Base-by-base conservation (phyloP, 1,140 invertebrate genomes). In the Penaeus indicus region DNA sequence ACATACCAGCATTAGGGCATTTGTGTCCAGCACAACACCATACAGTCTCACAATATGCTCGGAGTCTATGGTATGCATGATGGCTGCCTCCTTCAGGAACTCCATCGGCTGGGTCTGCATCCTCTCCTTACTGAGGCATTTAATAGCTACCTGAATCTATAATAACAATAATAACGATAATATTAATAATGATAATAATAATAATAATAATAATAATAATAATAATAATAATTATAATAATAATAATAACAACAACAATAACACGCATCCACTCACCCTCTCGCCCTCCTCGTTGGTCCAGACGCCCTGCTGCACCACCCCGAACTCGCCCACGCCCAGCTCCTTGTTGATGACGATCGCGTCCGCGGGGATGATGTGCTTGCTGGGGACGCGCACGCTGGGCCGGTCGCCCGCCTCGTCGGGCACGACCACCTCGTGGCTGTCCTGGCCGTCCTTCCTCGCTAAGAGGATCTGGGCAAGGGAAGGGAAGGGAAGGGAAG, bases 21-120 rank as follows among this genome's bases (percentile, higher is more conserved):
- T 96, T n/a, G 97, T 96, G 91, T 98, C 97, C 54, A 99, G 93
- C 8, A 99, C 98, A 64, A 99, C 98, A 0, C 98, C 98, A 93
- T 98, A 99, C n/a, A 99, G 93, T 27, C 97, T 94, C 0, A 99
- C 98, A 91, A 99, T 98, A 92, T 98, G 97, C 91, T 98, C 97
- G 92, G 99, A 98, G 92, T 99, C 97, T 91, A 99, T 98, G 78
- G 96, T 96, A 92, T 99, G 98, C 98, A 99, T 99, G 69, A 99
- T 98, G 8, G 97, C 97, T 2, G 98, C 99, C 93, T 99, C 99
- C 93, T 99, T 99, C 25, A 99, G 93, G 93, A 99, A 99, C 92
- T 99, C 98, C 91, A 97, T 96, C 0, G 97, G 97, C 93, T 99
- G 99, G 89, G 97, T 97, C 91, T 98, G 97, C 96, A 99, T 97